Evolutionary conservation across 2,797 vertebrate species (phyloP).

Genomic region (Oryzias dopingdopingensis): DNA sequence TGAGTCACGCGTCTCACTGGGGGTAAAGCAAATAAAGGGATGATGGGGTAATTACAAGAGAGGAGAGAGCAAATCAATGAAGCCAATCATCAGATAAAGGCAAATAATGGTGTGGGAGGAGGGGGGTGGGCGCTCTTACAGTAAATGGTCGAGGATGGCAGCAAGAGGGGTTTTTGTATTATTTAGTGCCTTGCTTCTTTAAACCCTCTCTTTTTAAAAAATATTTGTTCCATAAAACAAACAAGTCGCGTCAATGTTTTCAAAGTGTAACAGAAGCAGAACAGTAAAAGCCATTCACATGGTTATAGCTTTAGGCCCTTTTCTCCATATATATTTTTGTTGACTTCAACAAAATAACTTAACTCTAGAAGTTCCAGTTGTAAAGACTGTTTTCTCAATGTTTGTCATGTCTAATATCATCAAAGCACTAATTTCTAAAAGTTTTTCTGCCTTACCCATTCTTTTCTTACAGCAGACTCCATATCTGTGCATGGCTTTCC

Average conservation of each 20-base stretch:
- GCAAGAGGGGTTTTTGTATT: constrained; percentile 57
- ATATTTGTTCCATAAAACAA: neutral
- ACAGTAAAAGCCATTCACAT: too few species aligned
- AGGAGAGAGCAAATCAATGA: constrained; percentile 49
- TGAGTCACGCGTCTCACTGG: neutral
- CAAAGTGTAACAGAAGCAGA: too few species aligned
- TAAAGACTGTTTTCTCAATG: too few species aligned
- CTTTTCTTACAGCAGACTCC: constrained; percentile 50
- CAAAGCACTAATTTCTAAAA: too few species aligned
- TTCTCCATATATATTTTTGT: too few species aligned
- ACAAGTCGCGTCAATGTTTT: too few species aligned
- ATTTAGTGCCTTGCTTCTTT: constrained; percentile 66
- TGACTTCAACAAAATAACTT: too few species aligned
- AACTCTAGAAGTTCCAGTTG: too few species aligned
- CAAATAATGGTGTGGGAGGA: constrained; percentile 49
- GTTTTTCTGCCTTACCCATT: constrained; percentile 14
- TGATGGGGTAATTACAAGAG: constrained; percentile 17
- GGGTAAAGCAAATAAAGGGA: constrained; percentile 3
- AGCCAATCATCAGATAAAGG: constrained; percentile 54
- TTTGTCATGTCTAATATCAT: too few species aligned
- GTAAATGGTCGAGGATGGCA: constrained; percentile 36
- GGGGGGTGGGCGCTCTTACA: constrained; percentile 43
- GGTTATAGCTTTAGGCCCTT: too few species aligned
- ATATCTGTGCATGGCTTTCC: constrained; percentile 46
- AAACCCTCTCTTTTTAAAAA: constrained; percentile 36